Percentiles rank a stretch among this genome's conserved stretches.
Conservation (phyloP, 2,797 vertebrate species). For the Morus bassanus region DNA sequence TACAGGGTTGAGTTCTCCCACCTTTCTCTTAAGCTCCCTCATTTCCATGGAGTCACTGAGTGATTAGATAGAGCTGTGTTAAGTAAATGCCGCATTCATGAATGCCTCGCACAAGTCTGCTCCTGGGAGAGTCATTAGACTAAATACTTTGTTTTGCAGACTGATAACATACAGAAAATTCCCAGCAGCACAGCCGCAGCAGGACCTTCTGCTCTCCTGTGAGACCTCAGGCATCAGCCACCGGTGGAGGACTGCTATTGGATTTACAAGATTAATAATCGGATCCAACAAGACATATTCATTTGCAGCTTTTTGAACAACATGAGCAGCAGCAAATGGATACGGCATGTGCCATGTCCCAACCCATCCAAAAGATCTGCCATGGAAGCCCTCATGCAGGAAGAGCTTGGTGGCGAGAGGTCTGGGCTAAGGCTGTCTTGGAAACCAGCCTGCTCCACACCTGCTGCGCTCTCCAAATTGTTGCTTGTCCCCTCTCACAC, state of each 20-base stretch:
- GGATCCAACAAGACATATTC: not conserved
- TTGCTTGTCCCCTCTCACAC: not conserved
- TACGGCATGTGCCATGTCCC: accelerated
- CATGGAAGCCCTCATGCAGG: not conserved
- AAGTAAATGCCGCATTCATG: not conserved
- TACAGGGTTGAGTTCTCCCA: not conserved
- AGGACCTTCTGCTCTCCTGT: not conserved
- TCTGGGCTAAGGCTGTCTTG: not conserved
- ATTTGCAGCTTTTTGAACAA: not conserved
- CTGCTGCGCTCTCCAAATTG: accelerated
- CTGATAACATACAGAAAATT: not conserved
- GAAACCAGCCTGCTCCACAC: not conserved
- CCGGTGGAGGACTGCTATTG: not conserved
- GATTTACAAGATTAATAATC: not conserved
- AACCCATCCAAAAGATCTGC: accelerated
- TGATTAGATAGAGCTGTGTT: not conserved
- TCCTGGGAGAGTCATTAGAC: not conserved
- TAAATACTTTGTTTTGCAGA: not conserved
- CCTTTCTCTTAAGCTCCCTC: not conserved
- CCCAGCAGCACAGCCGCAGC: not conserved
- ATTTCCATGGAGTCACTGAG: not conserved
- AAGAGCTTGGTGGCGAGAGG: not conserved
- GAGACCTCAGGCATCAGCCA: not conserved
- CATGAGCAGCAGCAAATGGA: not conserved
- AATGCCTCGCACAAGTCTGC: not conserved